Conservation (phyloP, 2,797 vertebrate genomes). For the Periophthalmus magnuspinnatus region DNA sequence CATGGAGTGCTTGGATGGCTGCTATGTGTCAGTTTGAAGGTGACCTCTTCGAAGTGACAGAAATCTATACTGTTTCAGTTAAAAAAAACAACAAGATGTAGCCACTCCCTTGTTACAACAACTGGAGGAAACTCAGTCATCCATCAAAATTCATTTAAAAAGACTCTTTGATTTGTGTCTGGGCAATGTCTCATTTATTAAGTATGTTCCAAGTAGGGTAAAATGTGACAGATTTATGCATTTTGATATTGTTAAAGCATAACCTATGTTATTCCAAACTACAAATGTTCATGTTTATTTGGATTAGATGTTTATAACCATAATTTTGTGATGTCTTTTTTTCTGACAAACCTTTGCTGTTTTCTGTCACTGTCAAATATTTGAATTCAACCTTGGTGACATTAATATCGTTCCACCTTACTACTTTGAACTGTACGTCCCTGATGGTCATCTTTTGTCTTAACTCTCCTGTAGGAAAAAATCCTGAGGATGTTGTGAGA, state of each 20-base stretch:
- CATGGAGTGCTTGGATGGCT: conserved; percentile 36
- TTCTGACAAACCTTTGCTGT: background rate
- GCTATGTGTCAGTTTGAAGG: conserved; percentile 55
- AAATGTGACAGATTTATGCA: background rate
- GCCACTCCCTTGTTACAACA: background rate
- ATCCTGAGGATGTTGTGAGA: conserved; percentile 91
- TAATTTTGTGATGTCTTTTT: background rate
- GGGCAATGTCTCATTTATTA: conserved; percentile 1
- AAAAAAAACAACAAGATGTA: background rate
- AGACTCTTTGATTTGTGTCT: background rate
- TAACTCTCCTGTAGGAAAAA: conserved; percentile 81
- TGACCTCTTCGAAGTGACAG: conserved; percentile 52
- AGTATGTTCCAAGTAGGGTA: conserved; percentile 1
- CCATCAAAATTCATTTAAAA: conserved; percentile 17
- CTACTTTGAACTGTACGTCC: conserved; percentile 10
- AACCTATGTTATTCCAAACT: background rate
- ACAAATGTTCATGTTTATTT: background rate
- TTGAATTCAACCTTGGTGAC: background rate
- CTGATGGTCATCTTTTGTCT: conserved; percentile 10
- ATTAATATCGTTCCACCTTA: too few relatives aligned
- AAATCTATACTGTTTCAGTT: conserved; percentile 14
- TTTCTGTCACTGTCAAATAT: too few relatives aligned
- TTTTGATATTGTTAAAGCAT: background rate
- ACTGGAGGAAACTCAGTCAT: conserved; percentile 10
- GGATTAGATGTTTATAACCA: background rate